Evolutionary conservation across 2,113 vertebrate species (phyloP).

Genomic region (Phyllopteryx taeniolatus): DNA sequence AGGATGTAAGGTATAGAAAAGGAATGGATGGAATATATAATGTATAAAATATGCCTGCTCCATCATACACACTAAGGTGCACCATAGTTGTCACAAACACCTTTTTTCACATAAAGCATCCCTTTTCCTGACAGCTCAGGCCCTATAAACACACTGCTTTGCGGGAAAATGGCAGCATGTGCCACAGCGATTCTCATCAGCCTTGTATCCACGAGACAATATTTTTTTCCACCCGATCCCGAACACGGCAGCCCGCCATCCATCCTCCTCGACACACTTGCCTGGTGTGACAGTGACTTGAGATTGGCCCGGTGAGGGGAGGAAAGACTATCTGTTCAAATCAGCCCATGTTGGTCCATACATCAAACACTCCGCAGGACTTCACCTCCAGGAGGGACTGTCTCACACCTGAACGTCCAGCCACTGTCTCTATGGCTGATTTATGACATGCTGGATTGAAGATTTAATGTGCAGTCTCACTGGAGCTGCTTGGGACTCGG

Average conservation of each 20-base stretch:
- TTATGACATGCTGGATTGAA: constrained; percentile 52
- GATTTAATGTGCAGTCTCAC: constrained; percentile 54
- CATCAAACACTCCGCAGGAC: constrained; percentile 44
- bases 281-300: constrained; percentile 50
- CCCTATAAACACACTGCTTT: constrained; percentile 12
- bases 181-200: constrained; percentile 29
- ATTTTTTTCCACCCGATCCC: constrained; percentile 39
- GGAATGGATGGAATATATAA: not conserved
- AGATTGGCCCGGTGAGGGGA: constrained; percentile 23
- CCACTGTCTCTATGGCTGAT: constrained; percentile 38
- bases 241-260: constrained; percentile 42
- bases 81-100: constrained; percentile 4
- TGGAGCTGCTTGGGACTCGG: constrained; percentile 30
- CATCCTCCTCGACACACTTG: constrained; percentile 51
- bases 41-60: not conserved
- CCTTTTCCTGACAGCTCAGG: constrained; percentile 30
- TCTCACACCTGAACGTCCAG: constrained; percentile 29
- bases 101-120: constrained; percentile 20
- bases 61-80: not conserved
- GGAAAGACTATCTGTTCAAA: constrained; percentile 54
- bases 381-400: constrained; percentile 32
- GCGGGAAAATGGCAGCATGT: constrained; percentile 28
- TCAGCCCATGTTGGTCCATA: constrained; percentile 33
- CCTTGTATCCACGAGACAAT: constrained; percentile 35
- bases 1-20: not conserved